Conservation (phyloP, 2,888 invertebrate genomes). For the Byasa hedistus region DNA sequence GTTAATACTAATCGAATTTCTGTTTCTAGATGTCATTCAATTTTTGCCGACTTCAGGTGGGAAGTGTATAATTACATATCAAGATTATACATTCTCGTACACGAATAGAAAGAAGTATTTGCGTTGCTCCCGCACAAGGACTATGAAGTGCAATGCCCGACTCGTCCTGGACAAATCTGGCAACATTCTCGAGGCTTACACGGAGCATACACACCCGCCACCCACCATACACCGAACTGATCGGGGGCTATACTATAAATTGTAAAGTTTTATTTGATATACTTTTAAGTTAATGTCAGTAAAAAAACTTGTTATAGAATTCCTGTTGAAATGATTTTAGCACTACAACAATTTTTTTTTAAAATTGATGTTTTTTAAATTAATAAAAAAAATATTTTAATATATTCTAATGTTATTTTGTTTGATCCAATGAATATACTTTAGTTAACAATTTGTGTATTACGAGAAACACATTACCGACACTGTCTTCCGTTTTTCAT, state of each 20-base stretch:
- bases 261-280: not conserved
- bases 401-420: no score
- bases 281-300: not conserved
- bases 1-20: no score
- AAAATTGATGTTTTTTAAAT: no score
- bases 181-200: conserved; percentile 30
- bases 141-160: conserved; percentile 39
- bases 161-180: conserved; percentile 38
- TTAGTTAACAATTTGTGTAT: no score
- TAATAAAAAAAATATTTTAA: no score
- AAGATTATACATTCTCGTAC: conserved; percentile 23
- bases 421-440: no score
- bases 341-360: no score
- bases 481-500: no score
- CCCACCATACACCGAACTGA: conserved; percentile 1
- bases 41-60: conserved; percentile 10
- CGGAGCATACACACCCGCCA: conserved; percentile 14
- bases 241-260: conserved; percentile 9
- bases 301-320: not conserved
- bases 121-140: conserved; percentile 41
- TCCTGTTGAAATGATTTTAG: no score
- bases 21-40: conserved; percentile 8
- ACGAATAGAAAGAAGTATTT: conserved; percentile 26
- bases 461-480: no score
- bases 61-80: conserved; percentile 28